Evolutionary conservation across 2,797 vertebrate genomes (phyloP).

Genomic region (Ctenopoma kingsleyae): DNA sequence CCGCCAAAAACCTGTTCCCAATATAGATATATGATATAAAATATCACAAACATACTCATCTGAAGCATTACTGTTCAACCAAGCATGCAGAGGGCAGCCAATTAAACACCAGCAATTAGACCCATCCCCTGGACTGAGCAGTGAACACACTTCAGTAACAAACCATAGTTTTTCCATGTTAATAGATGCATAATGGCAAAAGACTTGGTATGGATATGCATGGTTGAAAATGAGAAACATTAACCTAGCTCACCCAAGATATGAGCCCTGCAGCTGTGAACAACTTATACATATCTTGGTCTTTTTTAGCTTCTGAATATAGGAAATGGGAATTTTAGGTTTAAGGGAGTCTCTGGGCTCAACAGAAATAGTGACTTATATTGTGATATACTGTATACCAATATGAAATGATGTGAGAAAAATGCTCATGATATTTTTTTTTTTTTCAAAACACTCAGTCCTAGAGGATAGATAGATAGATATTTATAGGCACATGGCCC

Average conservation of each 20-base stretch:
- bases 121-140: not conserved
- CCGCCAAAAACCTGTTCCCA: no score
- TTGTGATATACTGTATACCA: not conserved
- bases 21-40: no score
- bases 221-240: no score
- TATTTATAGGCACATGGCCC: constrained; percentile 39
- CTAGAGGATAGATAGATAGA: constrained; percentile 21
- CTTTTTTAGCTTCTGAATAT: not conserved
- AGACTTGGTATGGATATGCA: not conserved
- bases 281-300: not conserved
- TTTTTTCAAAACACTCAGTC: not conserved
- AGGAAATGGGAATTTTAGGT: not conserved
- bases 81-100: no score
- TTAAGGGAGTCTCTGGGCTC: not conserved
- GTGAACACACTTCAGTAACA: not conserved
- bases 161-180: not conserved
- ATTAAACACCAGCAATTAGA: not conserved
- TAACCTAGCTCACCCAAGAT: not conserved
- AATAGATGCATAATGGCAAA: not conserved
- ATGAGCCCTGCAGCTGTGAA: not conserved
- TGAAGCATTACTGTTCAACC: no score
- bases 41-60: no score
- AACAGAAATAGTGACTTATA: not conserved
- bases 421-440: not conserved
- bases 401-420: not conserved